Base-by-base conservation (phyloP, 2,113 vertebrate genomes). In the Passer domesticus region DNA sequence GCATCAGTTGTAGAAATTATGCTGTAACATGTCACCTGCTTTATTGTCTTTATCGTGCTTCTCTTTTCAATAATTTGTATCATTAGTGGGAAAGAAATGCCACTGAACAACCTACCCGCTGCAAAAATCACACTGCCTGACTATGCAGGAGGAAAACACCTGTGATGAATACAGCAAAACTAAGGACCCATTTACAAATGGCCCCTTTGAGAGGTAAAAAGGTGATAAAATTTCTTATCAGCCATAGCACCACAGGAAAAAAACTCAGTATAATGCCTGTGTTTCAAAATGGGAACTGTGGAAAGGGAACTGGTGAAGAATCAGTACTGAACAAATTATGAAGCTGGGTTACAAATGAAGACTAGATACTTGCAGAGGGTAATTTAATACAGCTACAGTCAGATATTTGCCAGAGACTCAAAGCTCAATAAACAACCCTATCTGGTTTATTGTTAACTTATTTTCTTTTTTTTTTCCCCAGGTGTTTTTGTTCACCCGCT, bases 381-480 rank as follows among this genome's bases (percentile, higher is more conserved):
- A 77, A 80, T 86, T 83, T 62, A 83, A 83, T 58, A 46, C 23
- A 91, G 66, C 30, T 56, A 87, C 23, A 78, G 52, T 21, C 50
- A 87, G 14, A 60, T 89, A 74, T 44, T 12, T 94, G 47, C 64
- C 47, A 74, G 67, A 72, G 31, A 92, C 47, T 58, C 27, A 91
- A 74, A 90, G 55, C 46, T 90, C 87, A 91, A 59, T 59, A 88
- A 90, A 94, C 58, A 90, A 91, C 53, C 12, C 33, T 90, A 62
- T 56, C 33, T 88, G 13, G 35, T 82, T 80, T 69, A 79, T 60
- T 75, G 53, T 70, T 75, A 74, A 50, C 53, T 70, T 72, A 1
- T 20, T 85, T 77, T 33, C 7, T 1, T 27, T 12, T 35, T 30
- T 55, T 70, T 76, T 50, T 4, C 3, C 13, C 49, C 77, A 89